Evolutionary conservation across 2,797 vertebrate species (phyloP).

Genomic region (Cossypha polioptera): DNA sequence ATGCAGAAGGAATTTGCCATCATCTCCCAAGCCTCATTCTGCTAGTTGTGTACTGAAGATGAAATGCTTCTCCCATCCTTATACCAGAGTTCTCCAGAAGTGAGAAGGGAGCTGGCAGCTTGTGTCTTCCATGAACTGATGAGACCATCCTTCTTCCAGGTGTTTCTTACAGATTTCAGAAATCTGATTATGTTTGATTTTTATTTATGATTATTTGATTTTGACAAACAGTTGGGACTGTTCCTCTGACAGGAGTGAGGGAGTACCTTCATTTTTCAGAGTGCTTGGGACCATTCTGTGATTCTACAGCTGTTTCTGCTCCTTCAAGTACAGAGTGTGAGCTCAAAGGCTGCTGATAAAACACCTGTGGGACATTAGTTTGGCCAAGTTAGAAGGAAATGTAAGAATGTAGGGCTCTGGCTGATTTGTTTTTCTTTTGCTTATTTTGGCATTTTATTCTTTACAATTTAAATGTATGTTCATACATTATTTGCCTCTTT

Average conservation of each 20-base stretch:
- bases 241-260: not conserved
- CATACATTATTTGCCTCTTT: not conserved
- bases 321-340: not conserved
- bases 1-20: not conserved
- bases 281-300: not conserved
- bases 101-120: not conserved
- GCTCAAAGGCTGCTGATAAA: not conserved
- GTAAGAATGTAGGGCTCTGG: not conserved
- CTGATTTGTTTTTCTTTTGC: not conserved
- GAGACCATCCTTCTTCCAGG: not conserved
- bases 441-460: not conserved
- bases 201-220: not conserved
- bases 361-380: not conserved
- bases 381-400: not conserved
- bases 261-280: not conserved
- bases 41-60: not conserved
- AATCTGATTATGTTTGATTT: not conserved
- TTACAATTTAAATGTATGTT: not conserved
- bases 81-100: not conserved
- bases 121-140: not conserved
- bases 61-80: not conserved
- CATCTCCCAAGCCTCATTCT: not conserved
- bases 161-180: not conserved
- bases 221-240: not conserved
- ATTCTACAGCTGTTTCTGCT: not conserved